A percentile compares a stretch with the other conserved stretches of the same genome.
phyloP scores from a whole-genome alignment of 1,140 invertebrate genomes.

The Dreissena polymorpha region DNA sequence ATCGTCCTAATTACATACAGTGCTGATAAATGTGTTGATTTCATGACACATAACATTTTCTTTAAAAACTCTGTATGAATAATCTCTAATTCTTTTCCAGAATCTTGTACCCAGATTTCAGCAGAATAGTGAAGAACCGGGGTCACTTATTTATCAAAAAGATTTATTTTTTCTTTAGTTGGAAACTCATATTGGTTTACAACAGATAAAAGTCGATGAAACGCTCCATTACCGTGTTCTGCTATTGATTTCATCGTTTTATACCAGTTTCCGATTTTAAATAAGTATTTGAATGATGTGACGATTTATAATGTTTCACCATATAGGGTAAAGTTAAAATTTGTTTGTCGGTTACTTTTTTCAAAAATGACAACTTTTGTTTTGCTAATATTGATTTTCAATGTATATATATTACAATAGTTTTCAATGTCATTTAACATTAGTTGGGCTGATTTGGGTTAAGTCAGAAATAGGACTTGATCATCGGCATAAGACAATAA shows the following conservation, averaged over 20 bases:
- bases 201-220: conserved; percentile 16
- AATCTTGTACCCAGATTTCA: not conserved
- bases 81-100: conserved; percentile 8
- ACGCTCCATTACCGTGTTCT: not conserved
- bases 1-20: conserved; percentile 18
- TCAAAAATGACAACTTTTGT: conserved; percentile 1
- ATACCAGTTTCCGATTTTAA: conserved; percentile 20
- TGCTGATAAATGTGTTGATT: conserved; percentile 13
- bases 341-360: conserved; percentile 2
- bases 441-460: not conserved
- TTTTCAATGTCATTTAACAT: conserved; percentile 1
- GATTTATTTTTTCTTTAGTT: not conserved
- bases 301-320: not conserved
- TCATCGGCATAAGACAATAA: conserved; percentile 19
- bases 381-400: conserved; percentile 18
- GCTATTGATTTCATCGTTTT: not conserved
- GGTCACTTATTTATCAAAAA: conserved; percentile 24
- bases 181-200: conserved; percentile 9
- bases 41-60: conserved; percentile 14
- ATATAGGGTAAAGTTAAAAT: not conserved
- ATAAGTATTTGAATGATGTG: conserved; percentile 18
- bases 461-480: not conserved
- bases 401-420: conserved; percentile 4
- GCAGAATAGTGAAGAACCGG: conserved; percentile 6
- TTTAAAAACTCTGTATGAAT: conserved; percentile 12